phyloP scores from a whole-genome alignment of 2,888 invertebrate genomes.

The Sthenelais limicola region DNA sequence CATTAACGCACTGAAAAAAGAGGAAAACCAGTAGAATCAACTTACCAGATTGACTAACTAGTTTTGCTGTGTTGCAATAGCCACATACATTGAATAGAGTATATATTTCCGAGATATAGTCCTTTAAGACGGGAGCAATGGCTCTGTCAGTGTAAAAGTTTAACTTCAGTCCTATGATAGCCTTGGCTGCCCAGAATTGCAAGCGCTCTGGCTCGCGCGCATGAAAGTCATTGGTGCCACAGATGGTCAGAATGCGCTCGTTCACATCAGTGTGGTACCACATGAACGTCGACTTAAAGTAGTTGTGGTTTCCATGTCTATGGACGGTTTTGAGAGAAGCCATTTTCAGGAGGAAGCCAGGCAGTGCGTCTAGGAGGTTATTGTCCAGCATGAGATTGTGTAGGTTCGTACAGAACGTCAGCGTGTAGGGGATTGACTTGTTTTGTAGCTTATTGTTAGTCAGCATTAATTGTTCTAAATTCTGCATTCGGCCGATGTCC shows the following conservation, averaged over 20 bases:
- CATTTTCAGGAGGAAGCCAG: conserved; percentile 73
- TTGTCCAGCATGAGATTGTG: conserved; percentile 72
- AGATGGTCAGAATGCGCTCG: conserved; percentile 70
- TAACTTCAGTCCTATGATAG: conserved; percentile 70
- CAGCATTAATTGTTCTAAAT: conserved; percentile 71
- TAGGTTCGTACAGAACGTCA: conserved; percentile 72
- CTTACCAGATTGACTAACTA: conserved; percentile 66
- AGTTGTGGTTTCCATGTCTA: conserved; percentile 75
- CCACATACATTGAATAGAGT: conserved; percentile 72
- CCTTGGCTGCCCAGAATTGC: conserved; percentile 70
- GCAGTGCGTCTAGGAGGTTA: conserved; percentile 74
- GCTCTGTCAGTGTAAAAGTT: conserved; percentile 70
- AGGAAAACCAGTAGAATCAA: too few species aligned
- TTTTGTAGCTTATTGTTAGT: conserved; percentile 74
- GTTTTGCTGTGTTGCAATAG: conserved; percentile 66
- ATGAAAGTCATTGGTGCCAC: conserved; percentile 53
- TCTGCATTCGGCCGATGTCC: conserved; percentile 72
- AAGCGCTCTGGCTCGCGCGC: conserved; percentile 58
- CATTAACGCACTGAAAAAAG: too few species aligned
- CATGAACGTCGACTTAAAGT: conserved; percentile 75
- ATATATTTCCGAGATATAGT: conserved; percentile 72
- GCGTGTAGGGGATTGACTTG: conserved; percentile 72
- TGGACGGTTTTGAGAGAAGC: conserved; percentile 72
- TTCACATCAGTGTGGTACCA: conserved; percentile 74
- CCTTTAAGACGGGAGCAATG: conserved; percentile 70